Evolutionary conservation across 1,140 invertebrate genomes (phyloP).

Genomic region (Bicyclus anynana): DNA sequence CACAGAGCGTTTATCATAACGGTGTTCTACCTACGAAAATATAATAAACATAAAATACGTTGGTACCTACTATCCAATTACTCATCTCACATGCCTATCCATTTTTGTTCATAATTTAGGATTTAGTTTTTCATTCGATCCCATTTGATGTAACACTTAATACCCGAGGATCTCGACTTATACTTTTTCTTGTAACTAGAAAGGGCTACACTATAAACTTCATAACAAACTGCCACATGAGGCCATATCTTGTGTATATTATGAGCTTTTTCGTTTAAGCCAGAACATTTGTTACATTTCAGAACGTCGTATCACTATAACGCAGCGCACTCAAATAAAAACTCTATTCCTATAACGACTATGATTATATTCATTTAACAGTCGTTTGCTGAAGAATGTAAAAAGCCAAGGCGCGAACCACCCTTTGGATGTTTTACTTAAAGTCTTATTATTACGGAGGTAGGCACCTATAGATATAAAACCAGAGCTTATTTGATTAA

Average conservation of each 20-base stretch:
- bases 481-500: conserved; percentile 45
- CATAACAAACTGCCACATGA: conserved; percentile 75
- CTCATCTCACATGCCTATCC: conserved; percentile 40
- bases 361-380: conserved; percentile 28
- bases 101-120: conserved; percentile 50
- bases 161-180: conserved; percentile 42
- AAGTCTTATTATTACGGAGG: conserved; percentile 46
- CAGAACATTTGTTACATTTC: conserved; percentile 29
- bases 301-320: conserved; percentile 25
- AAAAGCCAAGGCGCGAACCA: conserved; percentile 42
- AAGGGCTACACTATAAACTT: conserved; percentile 74
- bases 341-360: conserved; percentile 20
- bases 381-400: conserved; percentile 20
- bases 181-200: conserved; percentile 70
- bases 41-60: conserved; percentile 55
- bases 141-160: conserved; percentile 63
- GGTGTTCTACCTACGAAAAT: conserved; percentile 35
- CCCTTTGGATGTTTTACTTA: conserved; percentile 63
- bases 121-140: conserved; percentile 47
- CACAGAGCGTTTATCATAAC: conserved; percentile 50
- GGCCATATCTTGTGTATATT: conserved; percentile 75
- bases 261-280: conserved; percentile 74
- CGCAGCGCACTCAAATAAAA: conserved; percentile 21
- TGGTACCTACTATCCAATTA: conserved; percentile 54
- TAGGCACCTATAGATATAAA: conserved; percentile 46